phyloP scores from a whole-genome alignment of 2,113 vertebrate genomes.

The Motacilla tschutschensis region DNA sequence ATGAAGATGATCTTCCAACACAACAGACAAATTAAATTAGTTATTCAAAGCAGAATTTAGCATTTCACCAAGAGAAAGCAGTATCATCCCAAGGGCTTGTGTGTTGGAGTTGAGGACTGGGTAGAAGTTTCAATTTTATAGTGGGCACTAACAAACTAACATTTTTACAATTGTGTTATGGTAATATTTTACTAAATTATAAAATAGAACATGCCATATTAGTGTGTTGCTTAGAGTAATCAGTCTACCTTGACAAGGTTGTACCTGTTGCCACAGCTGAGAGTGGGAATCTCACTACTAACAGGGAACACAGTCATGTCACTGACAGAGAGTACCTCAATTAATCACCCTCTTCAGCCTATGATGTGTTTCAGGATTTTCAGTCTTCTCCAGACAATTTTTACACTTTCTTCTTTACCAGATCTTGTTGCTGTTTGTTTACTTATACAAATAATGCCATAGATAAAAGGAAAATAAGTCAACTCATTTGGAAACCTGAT shows the following conservation, averaged over 20 bases:
- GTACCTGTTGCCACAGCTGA: neutral
- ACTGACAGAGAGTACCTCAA: neutral
- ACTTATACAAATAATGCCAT: neutral
- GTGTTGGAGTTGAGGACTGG: neutral
- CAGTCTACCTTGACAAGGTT: neutral
- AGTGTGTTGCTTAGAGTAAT: neutral
- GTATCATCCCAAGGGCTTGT: neutral
- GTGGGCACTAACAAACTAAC: slow-evolving; percentile 23
- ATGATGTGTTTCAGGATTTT: neutral
- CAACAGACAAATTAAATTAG: neutral
- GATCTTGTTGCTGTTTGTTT: neutral
- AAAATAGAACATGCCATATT: neutral
- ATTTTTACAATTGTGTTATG: neutral
- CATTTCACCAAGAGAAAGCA: neutral
- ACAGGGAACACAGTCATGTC: neutral
- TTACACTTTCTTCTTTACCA: neutral
- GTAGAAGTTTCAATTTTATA: neutral
- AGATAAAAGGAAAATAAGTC: neutral
- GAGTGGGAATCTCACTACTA: neutral
- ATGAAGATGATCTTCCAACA: slow-evolving; percentile 52
- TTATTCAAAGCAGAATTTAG: neutral
- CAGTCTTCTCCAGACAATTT: neutral
- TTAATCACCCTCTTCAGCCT: neutral
- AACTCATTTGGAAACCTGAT: neutral
- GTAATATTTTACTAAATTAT: neutral